Percentiles rank a stretch among this genome's conserved stretches.
Conservation (phyloP, 2,888 invertebrate species). For the Therioaphis trifolii region DNA sequence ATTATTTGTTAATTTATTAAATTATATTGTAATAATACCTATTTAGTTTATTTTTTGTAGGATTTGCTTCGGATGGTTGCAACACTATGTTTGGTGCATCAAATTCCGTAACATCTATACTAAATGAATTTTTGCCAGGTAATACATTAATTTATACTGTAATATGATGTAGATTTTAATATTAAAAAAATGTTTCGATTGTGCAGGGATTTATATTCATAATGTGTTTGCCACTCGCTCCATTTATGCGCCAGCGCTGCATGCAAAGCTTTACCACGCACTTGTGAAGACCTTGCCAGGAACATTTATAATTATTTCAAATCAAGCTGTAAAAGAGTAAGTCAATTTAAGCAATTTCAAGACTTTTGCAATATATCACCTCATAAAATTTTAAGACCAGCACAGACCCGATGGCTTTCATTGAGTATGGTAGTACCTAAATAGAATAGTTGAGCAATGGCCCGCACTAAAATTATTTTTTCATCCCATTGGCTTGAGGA, state of each 20-base stretch:
- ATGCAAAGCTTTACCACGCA: neutral
- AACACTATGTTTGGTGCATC: slow-evolving; percentile 8
- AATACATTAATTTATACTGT: neutral
- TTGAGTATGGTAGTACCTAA: slow-evolving; percentile 9
- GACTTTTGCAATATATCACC: slow-evolving; percentile 21
- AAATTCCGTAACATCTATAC: neutral
- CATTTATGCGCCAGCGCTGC: neutral
- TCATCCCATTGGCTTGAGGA: neutral
- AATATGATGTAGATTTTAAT: neutral
- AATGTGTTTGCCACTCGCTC: no score
- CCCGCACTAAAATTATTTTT: neutral
- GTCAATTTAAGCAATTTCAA: slow-evolving; percentile 17
- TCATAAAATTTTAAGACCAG: slow-evolving; percentile 30
- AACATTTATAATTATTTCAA: slow-evolving; percentile 19
- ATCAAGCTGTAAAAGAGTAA: slow-evolving; percentile 26
- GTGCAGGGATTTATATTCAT: neutral
- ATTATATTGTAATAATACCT: neutral
- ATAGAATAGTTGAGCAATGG: neutral
- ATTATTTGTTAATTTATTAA: slow-evolving; percentile 1
- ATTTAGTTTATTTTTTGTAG: slow-evolving; percentile 2
- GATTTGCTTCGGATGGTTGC: neutral
- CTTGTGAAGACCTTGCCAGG: slow-evolving; percentile 18
- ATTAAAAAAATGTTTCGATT: neutral
- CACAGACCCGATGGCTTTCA: neutral
- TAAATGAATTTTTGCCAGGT: neutral